These are phyloP conservation scores for Plotosus lineatus DNA, from an alignment of 2,113 vertebrate genomes.

Conservation along the genomic window DNA sequence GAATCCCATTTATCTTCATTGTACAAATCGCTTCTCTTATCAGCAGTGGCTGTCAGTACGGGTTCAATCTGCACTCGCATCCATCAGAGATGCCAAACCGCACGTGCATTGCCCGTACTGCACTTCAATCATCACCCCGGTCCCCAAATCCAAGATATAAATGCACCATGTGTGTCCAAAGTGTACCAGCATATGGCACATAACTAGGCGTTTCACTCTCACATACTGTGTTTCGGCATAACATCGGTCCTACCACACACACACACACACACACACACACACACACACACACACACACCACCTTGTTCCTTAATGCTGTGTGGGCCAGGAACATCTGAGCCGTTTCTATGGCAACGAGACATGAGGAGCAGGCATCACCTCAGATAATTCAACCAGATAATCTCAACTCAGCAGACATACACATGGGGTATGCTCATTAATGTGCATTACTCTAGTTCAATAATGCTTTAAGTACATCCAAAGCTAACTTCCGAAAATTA, in stretches of 20 bases:
- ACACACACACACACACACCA: slow-evolving; percentile 5
- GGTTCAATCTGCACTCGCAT: slow-evolving; percentile 7
- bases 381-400: slow-evolving; percentile 54
- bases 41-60: background rate
- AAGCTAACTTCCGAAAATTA: background rate
- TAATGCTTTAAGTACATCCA: background rate
- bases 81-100: slow-evolving; percentile 32
- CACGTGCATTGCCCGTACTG: slow-evolving; percentile 37
- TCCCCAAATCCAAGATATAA: background rate
- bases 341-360: slow-evolving; percentile 46
- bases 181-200: background rate
- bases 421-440: background rate
- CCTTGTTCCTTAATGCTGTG: slow-evolving; percentile 25
- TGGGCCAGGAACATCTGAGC: slow-evolving; percentile 50
- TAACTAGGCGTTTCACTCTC: slow-evolving; percentile 18
- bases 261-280: slow-evolving; percentile 20
- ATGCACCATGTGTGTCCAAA: background rate
- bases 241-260: slow-evolving; percentile 14
- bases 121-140: slow-evolving; percentile 2
- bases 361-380: slow-evolving; percentile 50
- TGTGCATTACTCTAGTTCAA: background rate
- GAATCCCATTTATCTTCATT: slow-evolving; percentile 14
- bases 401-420: slow-evolving; percentile 43
- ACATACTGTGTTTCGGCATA: slow-evolving; percentile 6
- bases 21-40: slow-evolving; percentile 30